Conservation (phyloP, 2,113 vertebrate species). For the Crotalus viridis region DNA sequence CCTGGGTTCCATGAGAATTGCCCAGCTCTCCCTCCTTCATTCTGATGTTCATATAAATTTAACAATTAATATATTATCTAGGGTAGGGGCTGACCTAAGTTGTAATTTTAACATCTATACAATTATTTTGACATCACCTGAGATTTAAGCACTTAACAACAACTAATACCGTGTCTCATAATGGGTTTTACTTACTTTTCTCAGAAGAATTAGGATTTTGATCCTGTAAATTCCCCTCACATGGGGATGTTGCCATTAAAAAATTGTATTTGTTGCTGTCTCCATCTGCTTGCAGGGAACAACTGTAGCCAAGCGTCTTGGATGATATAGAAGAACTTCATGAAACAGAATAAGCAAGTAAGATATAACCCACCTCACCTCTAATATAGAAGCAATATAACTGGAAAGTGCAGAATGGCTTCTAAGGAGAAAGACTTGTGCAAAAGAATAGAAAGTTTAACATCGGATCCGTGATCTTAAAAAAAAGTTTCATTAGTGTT, state of each 20-base stretch:
- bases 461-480: neutral
- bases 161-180: neutral
- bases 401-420: neutral
- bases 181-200: neutral
- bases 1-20: neutral
- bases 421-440: neutral
- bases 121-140: neutral
- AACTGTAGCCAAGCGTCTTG: constrained; percentile 11
- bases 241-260: constrained; percentile 2
- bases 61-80: neutral
- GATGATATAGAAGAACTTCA: neutral
- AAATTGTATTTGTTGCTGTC: constrained; percentile 35
- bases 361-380: neutral
- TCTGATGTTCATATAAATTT: neutral
- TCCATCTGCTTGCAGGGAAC: constrained; percentile 26
- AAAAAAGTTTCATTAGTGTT: rapidly evolving
- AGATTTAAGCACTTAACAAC: neutral
- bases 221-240: constrained; percentile 23
- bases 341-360: constrained; percentile 40
- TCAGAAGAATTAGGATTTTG: neutral
- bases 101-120: neutral
- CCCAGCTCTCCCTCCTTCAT: neutral
- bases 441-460: constrained; percentile 13
- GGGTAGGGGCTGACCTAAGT: neutral
- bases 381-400: constrained; percentile 5